Base-by-base conservation (phyloP, 2,888 invertebrate genomes). In the Phaedon cochleariae region DNA sequence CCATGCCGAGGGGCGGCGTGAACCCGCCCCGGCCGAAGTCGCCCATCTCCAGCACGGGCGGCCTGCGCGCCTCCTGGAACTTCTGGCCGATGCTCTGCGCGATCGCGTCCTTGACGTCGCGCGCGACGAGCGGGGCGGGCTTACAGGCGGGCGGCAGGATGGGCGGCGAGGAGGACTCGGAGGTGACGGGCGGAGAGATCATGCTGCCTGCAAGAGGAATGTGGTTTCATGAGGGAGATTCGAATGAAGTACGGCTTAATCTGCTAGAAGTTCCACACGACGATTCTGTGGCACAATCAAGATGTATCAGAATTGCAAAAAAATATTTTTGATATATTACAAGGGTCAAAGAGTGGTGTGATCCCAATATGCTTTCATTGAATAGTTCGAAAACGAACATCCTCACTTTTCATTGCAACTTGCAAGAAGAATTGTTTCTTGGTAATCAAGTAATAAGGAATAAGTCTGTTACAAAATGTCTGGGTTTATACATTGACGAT, bases 81-180 rank as follows among this genome's bases (percentile, higher is more conserved):
- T 92, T 95, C 80, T 95, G 93, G 82, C 93, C 94, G 80, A 96
- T 95, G 83, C 93, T 95, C 82, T 94, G 95, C 70, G 94, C 94
- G 81, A 97, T 96, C 73, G 95, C 94, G 81, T 96, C 96, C 78
- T 93, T 96, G 74, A 96, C 94, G 82, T 96, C 95, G n/a, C n/a
- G n/a, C 79, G 93, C 93, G 75, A 96, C 87, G 58, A 86, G 92
- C 87, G 87, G 37, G 65, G 61, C 86, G 84, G 80, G 84, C 86
- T 79, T 82, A n/a, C n/a, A n/a, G 84, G 88, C 1, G 79, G 82
- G 78, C 21, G 82, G 73, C 55, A 66, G 20, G 26, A 84, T 87
- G 72, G 84, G 89, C 70, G 83, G 90, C 79, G 82, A 90, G 78
- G 83, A 87, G 79, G 82, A 89, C 80, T 87, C 85, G 72, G 72